phyloP scores from a whole-genome alignment of 2,797 vertebrate species.

The Alca torda region DNA sequence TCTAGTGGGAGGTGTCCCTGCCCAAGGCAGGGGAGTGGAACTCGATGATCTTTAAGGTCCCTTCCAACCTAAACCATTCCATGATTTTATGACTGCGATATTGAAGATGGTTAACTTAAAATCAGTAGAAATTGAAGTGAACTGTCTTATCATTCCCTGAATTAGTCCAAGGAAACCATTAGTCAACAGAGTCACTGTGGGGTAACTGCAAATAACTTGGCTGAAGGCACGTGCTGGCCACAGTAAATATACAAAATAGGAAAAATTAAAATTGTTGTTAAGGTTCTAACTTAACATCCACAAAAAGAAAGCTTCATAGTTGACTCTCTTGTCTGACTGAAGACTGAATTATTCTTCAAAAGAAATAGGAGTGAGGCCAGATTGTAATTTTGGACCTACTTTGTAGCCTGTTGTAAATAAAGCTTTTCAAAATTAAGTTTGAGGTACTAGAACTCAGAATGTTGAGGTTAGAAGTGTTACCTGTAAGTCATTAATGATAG shows the following conservation, averaged over 20 bases:
- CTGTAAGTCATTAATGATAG: background rate
- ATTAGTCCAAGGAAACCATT: background rate
- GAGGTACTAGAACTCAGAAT: background rate
- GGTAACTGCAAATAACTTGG: background rate
- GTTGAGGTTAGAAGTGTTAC: background rate
- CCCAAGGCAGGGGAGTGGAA: background rate
- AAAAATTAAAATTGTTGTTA: background rate
- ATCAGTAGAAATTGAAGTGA: background rate
- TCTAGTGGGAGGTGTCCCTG: background rate
- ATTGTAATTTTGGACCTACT: background rate
- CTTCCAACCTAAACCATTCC: background rate
- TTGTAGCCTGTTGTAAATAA: background rate
- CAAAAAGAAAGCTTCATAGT: background rate
- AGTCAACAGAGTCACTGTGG: background rate
- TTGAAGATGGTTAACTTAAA: background rate
- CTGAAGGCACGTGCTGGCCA: background rate
- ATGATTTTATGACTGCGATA: background rate
- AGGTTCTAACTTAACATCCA: background rate
- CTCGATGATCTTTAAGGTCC: background rate
- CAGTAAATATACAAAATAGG: background rate
- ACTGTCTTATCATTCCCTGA: background rate
- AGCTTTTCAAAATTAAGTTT: background rate
- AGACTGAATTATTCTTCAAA: background rate
- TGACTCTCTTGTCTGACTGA: background rate
- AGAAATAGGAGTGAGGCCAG: background rate